Base-by-base conservation (phyloP, 2,113 vertebrate species). In the Circaetus gallicus region DNA sequence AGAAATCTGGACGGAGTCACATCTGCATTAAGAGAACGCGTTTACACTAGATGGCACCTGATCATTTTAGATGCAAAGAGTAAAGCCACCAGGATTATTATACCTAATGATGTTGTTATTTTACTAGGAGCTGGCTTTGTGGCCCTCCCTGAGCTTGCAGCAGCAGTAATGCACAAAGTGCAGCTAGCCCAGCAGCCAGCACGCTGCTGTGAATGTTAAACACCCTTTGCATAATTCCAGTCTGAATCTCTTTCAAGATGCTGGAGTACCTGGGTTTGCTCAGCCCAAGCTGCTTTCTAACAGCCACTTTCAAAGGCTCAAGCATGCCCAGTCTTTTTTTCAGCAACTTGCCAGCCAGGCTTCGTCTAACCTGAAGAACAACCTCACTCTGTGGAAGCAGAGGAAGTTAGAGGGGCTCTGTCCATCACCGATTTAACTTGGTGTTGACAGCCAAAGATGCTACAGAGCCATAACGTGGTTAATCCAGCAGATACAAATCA, bases 131-230 rank as follows among this genome's bases (percentile, higher is more conserved):
- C 59, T 40, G 25, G 66, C 71, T 93, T 26, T 19, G 32, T 84
- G 90, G 85, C 67, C 93, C 66, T 89, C 70, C 81, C 43, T 0
- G 38, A 91, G 82, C 97, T 63, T 80, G 84, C 76, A 56, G 90
- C 80, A 73, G 76, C 32, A 78, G 69, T 53, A 65, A 18, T 21
- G 85, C 93, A 83, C 34, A 31, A 53, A 94, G 76, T 28, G 17
- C 95, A 73, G 95, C 56, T 81, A 96, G 89, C 86, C 89, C 83
- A 55, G 80, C 95, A 93, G 89, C 67, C 92, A 91, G 84, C 36
- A 12, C 55, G 14, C 95, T 93, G 95, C 95, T 45, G 29, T 14
- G 96, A 93, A 95, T 94, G 87, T 90, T 97, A 97, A 98, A 97
- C 93, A 93, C 66, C 55, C 86, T 53, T 3, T 82, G 79, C 73